Conservation (phyloP, 2,113 vertebrate genomes). For the Leptobrachium leishanense region DNA sequence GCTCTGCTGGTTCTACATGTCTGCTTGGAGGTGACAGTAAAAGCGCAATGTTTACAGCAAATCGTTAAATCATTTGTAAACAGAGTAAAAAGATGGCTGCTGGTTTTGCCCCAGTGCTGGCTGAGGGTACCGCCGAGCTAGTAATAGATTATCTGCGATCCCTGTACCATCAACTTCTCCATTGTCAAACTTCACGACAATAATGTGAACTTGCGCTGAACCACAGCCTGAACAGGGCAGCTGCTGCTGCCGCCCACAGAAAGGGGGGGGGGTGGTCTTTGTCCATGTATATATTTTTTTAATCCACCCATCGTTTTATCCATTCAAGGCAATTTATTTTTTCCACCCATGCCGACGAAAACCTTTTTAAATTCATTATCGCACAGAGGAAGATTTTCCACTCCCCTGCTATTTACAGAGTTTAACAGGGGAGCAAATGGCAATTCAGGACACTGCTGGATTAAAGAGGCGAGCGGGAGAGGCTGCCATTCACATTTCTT, state of each 20-base stretch:
- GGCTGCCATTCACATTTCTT: background rate
- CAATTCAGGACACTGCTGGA: slow-evolving; percentile 5
- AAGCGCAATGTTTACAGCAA: no score
- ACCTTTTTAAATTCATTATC: slow-evolving; percentile 17
- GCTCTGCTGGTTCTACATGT: no score
- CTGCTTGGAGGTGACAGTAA: no score
- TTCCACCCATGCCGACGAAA: background rate
- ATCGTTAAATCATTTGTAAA: no score
- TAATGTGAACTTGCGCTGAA: background rate
- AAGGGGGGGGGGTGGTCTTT: background rate
- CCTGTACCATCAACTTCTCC: background rate
- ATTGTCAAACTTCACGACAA: background rate
- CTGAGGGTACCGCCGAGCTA: no score
- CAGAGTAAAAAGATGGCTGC: no score
- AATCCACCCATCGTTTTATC: background rate
- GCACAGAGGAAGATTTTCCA: slow-evolving; percentile 9
- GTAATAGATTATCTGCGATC: background rate
- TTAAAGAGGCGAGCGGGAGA: background rate
- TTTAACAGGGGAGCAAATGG: slow-evolving; percentile 18
- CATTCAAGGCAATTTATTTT: background rate
- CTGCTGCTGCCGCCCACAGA: background rate
- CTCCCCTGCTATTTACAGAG: slow-evolving; percentile 20
- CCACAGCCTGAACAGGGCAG: background rate
- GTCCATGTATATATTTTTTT: background rate
- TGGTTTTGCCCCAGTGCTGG: no score